These are phyloP conservation scores for Triplophysa rosa DNA, from an alignment of 2,113 vertebrate genomes.

Conservation along the genomic window DNA sequence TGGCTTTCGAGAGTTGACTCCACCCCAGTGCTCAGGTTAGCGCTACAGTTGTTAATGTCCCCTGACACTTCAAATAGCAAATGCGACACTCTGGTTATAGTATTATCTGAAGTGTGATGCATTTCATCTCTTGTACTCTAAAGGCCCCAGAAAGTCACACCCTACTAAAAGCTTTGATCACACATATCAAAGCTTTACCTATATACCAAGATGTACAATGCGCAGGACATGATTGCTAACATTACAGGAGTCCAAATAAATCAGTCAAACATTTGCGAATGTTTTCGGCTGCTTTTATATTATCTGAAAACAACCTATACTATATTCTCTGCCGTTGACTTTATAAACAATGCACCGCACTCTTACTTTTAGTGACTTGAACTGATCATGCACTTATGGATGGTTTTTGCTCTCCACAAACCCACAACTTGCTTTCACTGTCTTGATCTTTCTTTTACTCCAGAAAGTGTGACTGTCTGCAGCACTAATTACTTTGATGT, in stretches of 20 bases:
- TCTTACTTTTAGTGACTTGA: slow-evolving; percentile 41
- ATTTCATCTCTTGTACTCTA: slow-evolving; percentile 68
- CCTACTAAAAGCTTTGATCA: slow-evolving; percentile 15
- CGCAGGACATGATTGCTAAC: neutral
- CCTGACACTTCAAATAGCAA: slow-evolving; percentile 72
- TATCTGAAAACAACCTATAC: too few species aligned
- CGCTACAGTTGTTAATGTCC: slow-evolving; percentile 73
- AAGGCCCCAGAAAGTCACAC: slow-evolving; percentile 7
- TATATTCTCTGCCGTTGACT: neutral
- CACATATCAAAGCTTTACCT: slow-evolving; percentile 15
- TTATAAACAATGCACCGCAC: slow-evolving; percentile 32
- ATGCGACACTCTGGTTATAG: slow-evolving; percentile 72
- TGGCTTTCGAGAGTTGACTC: slow-evolving; percentile 38
- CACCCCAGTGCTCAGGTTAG: slow-evolving; percentile 60
- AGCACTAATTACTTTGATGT: slow-evolving; percentile 63
- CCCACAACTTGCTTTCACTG: slow-evolving; percentile 41
- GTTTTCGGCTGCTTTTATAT: neutral
- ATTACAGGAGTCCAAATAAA: neutral
- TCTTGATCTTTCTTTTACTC: slow-evolving; percentile 59
- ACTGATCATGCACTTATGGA: slow-evolving; percentile 51
- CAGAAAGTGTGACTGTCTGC: slow-evolving; percentile 63
- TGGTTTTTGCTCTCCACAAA: slow-evolving; percentile 31
- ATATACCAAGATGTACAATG: neutral
- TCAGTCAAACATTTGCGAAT: neutral
- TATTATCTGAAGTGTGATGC: slow-evolving; percentile 70